Evolutionary conservation across 2,888 invertebrate species (phyloP).

Genomic region (Habrosyne pyritoides): DNA sequence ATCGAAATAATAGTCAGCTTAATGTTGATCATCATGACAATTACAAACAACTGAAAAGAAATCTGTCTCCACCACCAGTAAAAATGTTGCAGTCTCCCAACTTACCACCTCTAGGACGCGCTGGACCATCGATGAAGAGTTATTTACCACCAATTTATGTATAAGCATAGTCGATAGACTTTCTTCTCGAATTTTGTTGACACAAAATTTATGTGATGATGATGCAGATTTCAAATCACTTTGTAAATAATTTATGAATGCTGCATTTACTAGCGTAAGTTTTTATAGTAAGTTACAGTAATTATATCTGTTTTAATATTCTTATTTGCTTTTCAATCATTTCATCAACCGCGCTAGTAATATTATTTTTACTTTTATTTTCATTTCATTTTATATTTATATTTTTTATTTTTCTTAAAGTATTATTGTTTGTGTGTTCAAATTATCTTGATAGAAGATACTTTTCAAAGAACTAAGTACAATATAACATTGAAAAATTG

Average conservation of each 20-base stretch:
- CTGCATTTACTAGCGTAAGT: constrained; percentile 72
- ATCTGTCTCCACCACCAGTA: constrained; percentile 53
- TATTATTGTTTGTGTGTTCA: no score
- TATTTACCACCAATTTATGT: constrained; percentile 72
- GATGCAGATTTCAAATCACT: constrained; percentile 26
- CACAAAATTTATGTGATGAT: constrained; percentile 58
- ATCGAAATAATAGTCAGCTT: constrained; percentile 58
- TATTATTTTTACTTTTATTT: no score
- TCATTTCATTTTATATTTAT: no score
- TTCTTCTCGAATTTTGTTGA: not conserved
- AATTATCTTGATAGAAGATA: no score
- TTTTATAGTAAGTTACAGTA: constrained; percentile 14
- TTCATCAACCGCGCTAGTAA: no score
- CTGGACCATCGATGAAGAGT: constrained; percentile 73
- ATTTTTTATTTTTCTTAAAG: no score
- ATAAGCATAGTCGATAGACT: constrained; percentile 24
- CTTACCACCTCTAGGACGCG: constrained; percentile 72
- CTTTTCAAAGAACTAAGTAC: no score
- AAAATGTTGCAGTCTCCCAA: constrained; percentile 50
- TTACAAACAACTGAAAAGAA: constrained; percentile 44
- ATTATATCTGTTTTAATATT: not conserved
- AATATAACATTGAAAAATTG: no score
- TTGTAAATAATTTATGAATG: constrained; percentile 60
- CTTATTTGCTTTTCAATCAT: no score
- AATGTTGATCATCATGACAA: constrained; percentile 45